Base-by-base conservation (phyloP, 2,113 vertebrate genomes). In the Ascaphus truei region DNA sequence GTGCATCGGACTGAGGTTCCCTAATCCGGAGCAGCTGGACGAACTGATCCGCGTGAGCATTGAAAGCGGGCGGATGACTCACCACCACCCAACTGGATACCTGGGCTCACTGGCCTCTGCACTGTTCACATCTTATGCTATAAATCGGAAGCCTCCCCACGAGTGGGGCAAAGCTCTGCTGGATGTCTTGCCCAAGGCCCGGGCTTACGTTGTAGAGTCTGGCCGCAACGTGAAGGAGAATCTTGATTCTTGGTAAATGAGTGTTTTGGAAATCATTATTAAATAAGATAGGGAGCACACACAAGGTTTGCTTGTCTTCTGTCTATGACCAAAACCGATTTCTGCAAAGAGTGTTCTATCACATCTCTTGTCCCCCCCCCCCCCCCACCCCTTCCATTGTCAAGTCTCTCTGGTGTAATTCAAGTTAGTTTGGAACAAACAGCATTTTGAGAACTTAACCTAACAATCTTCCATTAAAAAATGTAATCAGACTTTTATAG, bases 61-160 rank as follows among this genome's bases (percentile, higher is more conserved):
- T 0, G 92, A 94, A 79, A 93, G 92, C 0, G 91, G 92, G 1
- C 86, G 91, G 7, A 92, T 94, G 90, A 93, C 91, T 52, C 92
- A 94, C 56, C 92, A 94, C 73, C 89, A 94, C 11, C 92, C 92
- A 16, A 93, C 90, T 0, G 91, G 90, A 39, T 93, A 92, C 78
- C 81, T 94, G 69, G 92, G 92, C 0, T 81, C 87, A 31, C 59
- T 94, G 25, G 84, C 64, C 1, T 85, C 91, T 0, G 91, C 92
- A 3, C 85, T 94, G 31, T 93, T 94, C 69, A 84, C 89, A 0
- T 78, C 90, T 1, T 88, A 87, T 0, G 91, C 92, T 0, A 78
- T 92, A 51, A 86, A 82, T 0, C 7, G 69, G 0, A 77, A 76
- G 37, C 76, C 90, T 3, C 75, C 77, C 0, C n/a, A 0, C 1